Evolutionary conservation across 2,888 invertebrate species (phyloP), one percentile per base, ranked within the genome.

Genomic region (Drosophila ustulata): DNA sequence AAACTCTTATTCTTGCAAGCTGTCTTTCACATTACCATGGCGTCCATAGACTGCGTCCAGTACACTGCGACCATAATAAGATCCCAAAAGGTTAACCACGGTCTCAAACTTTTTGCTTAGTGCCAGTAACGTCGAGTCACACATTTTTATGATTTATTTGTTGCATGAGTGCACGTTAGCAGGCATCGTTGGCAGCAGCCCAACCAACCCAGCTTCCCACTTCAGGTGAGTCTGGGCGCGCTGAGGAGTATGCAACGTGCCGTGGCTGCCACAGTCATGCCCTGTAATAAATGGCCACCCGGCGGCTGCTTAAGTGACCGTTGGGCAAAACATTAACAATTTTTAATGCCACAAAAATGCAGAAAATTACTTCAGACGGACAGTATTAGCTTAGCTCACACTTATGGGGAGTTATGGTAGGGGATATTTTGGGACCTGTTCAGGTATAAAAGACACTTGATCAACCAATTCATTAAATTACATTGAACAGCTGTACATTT

Each of bases 101-200:
- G 7, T n/a, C 30, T 4, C 37, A 11, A 52, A 23, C 39, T 62
- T 51, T 18, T 49, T 11, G 6, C 66, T 30, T 46, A 52, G 56
- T 43, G 41, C 28, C n/a, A 13, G 45, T 13, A 53, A 46, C 32
- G 39, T 59, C 51, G 61, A 66, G 69, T 45, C 65, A 41, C 49
- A 63, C 41, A 50, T 69, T 71, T 57, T 46, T 69, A 63, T 81
- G 76, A 83, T 82, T 82, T 82, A 82, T 82, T 76, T 76, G 73
- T 69, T 69, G 78, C 81, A 81, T 83, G 76, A 80, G 78, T 71
- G 71, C 45, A 34, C 71, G 50, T 30, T 51, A 52, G 55, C 55
- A 58, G 58, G 46, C 58, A 68, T 69, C 68, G 63, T 26, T 32
- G 67, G 41, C 77, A 71, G 68, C 46, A 56, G 30, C 3, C 56